Evolutionary conservation across 2,888 invertebrate species (phyloP).

Genomic region (Clusia tigrina): DNA sequence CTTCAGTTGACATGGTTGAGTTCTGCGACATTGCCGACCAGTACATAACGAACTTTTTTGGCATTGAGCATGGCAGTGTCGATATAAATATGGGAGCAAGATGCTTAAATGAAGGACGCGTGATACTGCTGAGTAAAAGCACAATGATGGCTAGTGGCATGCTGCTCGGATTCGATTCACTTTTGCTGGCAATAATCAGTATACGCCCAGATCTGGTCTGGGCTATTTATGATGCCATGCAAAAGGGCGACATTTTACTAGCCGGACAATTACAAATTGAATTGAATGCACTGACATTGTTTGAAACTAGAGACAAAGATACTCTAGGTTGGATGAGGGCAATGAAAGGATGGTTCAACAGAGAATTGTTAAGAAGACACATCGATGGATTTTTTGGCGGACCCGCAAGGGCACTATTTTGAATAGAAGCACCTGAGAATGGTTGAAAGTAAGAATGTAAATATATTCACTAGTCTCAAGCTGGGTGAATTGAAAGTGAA

Average conservation of each 20-base stretch:
- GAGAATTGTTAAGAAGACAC: no score
- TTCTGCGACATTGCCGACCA: conserved; percentile 72
- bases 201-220: conserved; percentile 70
- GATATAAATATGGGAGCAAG: conserved; percentile 74
- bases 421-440: no score
- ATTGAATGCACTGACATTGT: conserved; percentile 36
- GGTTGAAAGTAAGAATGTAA: no score
- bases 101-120: conserved; percentile 67
- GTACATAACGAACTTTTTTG: conserved; percentile 77
- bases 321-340: conserved; percentile 31
- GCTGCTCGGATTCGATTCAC: conserved; percentile 74
- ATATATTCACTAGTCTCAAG: no score
- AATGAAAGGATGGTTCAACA: no score
- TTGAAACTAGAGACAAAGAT: conserved; percentile 30
- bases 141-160: conserved; percentile 72
- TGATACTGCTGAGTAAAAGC: conserved; percentile 75
- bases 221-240: conserved; percentile 68
- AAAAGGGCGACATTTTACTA: conserved; percentile 38
- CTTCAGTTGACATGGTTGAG: conserved; percentile 75
- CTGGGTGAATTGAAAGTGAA: no score
- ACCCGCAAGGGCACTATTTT: no score
- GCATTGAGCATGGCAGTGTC: conserved; percentile 83
- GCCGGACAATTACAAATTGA: conserved; percentile 31
- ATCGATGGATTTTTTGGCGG: no score
- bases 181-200: conserved; percentile 76